Conservation (phyloP, 2,888 invertebrate species). For the Antitype chi region DNA sequence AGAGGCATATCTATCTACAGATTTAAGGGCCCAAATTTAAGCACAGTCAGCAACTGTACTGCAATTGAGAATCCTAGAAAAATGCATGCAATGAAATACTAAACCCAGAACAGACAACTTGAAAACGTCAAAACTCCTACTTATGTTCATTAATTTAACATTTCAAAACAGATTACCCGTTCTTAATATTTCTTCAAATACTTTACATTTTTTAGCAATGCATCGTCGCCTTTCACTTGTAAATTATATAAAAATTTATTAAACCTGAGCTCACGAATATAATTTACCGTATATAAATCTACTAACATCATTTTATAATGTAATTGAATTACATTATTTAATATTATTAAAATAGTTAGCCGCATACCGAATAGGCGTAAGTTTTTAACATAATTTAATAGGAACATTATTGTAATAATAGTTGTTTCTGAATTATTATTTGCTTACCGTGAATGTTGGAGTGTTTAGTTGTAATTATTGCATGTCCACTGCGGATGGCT, state of each 20-base stretch:
- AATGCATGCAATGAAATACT: background rate
- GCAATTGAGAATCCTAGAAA: background rate
- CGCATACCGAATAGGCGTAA: conserved; percentile 27
- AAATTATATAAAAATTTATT: background rate
- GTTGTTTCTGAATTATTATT: conserved; percentile 55
- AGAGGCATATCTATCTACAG: background rate
- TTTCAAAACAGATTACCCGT: background rate
- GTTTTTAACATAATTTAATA: conserved; percentile 57
- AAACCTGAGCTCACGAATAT: background rate
- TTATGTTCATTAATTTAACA: background rate
- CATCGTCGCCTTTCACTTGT: conserved; percentile 12
- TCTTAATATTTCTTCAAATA: conserved; percentile 1
- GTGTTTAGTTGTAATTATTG: conserved; percentile 63
- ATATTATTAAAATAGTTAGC: conserved; percentile 9
- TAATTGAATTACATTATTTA: conserved; percentile 40
- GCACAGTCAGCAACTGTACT: background rate
- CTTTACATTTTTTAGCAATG: background rate
- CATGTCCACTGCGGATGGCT: conserved; percentile 55
- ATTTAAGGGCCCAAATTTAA: background rate
- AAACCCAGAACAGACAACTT: background rate
- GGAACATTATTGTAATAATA: conserved; percentile 37
- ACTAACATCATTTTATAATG: conserved; percentile 2
- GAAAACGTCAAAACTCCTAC: background rate
- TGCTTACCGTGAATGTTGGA: conserved; percentile 37
- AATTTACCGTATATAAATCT: conserved; percentile 9